Base-by-base conservation (phyloP, 2,113 vertebrate genomes). In the Heteronetta atricapilla region DNA sequence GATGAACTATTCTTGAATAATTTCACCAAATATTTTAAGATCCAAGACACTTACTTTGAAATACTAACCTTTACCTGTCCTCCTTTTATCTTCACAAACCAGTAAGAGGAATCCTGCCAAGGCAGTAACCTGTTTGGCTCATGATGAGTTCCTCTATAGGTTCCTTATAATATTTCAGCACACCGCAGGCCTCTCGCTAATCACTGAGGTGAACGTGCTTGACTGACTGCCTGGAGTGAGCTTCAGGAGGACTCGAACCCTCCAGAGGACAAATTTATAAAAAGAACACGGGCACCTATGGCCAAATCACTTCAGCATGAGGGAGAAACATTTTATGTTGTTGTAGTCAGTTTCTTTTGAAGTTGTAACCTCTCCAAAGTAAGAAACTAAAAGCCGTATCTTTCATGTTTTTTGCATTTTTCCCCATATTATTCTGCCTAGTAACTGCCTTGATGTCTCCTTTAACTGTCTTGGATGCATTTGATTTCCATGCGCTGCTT, bases 11-110 rank as follows among this genome's bases (percentile, higher is more conserved):
- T 92, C 86, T 62, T 85, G 88, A 95, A 93, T 94, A 89, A 94
- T 95, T 93, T 95, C 86, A 87, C 74, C 90, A 93, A 92, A 92
- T 95, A 96, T 74, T 91, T 96, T 77, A 93, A 85, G 74, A 96
- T 62, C 42, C 53, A 75, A 94, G 80, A 85, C 63, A 66, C 40
- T 87, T 67, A 52, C 93, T 94, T 95, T 96, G 93, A 95, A 96
- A 96, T 91, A 91, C 63, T 93, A 92, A 73, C 93, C 62, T 94
- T 89, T 73, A 86, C 83, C 93, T 84, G 79, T 72, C 62, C 92
- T 66, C 63, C 89, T 96, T 96, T 95, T 87, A 96, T 92, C 95
- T 95, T 76, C 83, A 69, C 31, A 87, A 96, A 77, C 83, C 92
- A 84, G 70, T 56, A 42, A 44, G 74, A 84, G 83, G 93, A 95